These are phyloP conservation scores for Ephydatia muelleri DNA, from an alignment of 37 sponge, comb jelly and placozoan genomes.

Conservation along the genomic window DNA sequence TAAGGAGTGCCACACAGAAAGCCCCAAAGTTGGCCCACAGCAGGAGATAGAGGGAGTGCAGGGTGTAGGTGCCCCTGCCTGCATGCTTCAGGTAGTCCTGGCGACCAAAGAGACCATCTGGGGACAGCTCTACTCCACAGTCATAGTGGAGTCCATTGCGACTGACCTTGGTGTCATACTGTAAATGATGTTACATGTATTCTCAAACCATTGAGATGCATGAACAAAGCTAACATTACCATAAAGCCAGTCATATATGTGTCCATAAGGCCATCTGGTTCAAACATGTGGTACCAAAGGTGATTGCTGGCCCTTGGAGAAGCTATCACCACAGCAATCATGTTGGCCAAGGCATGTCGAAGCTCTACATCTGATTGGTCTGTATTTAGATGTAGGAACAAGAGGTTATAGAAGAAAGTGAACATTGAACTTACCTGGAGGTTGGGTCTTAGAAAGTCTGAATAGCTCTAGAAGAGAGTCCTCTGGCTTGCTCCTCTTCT, in stretches of 20 bases:
- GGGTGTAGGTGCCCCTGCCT: conserved; percentile 77
- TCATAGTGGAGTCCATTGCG: too few species aligned
- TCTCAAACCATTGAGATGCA: too few species aligned
- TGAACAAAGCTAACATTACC: too few species aligned
- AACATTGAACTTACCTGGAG: conserved; percentile 14
- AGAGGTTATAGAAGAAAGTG: not conserved
- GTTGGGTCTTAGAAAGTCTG: conserved; percentile 3
- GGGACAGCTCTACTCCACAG: too few species aligned
- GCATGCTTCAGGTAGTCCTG: conserved; percentile 85
- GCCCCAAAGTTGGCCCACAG: too few species aligned
- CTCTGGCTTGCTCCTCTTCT: conserved; percentile 3
- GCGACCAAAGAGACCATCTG: conserved; percentile 84
- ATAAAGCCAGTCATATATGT: conserved; percentile 85
- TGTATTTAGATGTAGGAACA: conserved; percentile 7
- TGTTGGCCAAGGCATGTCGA: conserved; percentile 73
- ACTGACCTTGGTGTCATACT: too few species aligned
- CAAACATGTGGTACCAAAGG: conserved; percentile 80
- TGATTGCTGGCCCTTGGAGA: conserved; percentile 69
- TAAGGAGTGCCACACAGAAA: too few species aligned
- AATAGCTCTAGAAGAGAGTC: conserved; percentile 72
- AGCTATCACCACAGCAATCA: conserved; percentile 75
- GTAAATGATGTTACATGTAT: too few species aligned
- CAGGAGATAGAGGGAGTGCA: conserved; percentile 87
- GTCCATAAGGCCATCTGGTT: conserved; percentile 47
- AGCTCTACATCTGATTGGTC: conserved; percentile 77